phyloP scores from a whole-genome alignment of 2,888 invertebrate species.

The Temnothorax unifasciatus region DNA sequence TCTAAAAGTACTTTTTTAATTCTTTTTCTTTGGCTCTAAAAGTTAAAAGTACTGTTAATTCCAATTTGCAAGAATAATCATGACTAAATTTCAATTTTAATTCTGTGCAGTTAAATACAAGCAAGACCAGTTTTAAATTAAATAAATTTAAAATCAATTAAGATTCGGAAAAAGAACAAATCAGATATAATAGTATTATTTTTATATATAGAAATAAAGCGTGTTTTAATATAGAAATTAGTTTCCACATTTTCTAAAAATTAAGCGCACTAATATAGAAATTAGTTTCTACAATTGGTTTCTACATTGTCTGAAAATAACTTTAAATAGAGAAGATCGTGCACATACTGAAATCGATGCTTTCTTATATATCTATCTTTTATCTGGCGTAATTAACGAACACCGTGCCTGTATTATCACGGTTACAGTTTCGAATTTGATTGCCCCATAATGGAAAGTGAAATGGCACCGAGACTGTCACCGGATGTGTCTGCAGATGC shows the following conservation, averaged over 20 bases:
- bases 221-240: not conserved
- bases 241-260: not conserved
- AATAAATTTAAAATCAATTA: not conserved
- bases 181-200: not conserved
- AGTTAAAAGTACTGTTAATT: not conserved
- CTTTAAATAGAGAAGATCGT: not conserved
- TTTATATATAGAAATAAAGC: not conserved
- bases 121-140: not conserved
- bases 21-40: not conserved
- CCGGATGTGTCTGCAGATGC: slow-evolving; percentile 40
- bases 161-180: not conserved
- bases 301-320: slow-evolving; percentile 4
- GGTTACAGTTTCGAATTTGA: slow-evolving; percentile 5
- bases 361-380: not conserved
- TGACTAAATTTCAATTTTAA: not conserved
- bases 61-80: not conserved
- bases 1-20: not conserved
- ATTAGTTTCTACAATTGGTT: not conserved
- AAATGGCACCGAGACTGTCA: slow-evolving; percentile 39
- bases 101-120: not conserved
- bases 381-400: not conserved
- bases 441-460: slow-evolving; percentile 39
- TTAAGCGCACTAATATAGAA: not conserved
- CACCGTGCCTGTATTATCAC: not conserved
- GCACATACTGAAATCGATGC: not conserved